A percentile compares a stretch with the other conserved stretches of the same genome.
phyloP scores from a whole-genome alignment of 2,113 vertebrate genomes.

The Verasper variegatus region DNA sequence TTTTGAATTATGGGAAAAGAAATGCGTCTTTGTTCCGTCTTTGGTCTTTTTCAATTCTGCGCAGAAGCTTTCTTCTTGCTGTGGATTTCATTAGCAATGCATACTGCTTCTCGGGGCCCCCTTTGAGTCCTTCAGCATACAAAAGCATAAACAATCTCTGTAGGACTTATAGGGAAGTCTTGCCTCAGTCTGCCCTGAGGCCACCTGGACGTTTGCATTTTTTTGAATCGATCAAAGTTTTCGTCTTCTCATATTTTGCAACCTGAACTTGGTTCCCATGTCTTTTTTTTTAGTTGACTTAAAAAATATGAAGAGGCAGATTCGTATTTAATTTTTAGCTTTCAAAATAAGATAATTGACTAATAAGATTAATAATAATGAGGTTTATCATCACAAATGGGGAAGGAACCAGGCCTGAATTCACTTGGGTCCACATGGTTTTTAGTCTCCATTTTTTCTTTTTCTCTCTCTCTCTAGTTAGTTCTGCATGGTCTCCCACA shows the following conservation, averaged over 20 bases:
- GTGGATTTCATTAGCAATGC: conserved; percentile 74
- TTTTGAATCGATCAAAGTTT: background rate
- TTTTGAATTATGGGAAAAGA: conserved; percentile 29
- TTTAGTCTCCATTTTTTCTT: background rate
- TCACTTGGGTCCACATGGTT: background rate
- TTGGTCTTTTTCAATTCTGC: conserved; percentile 53
- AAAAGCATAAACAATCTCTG: conserved; percentile 43
- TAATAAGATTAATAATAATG: background rate
- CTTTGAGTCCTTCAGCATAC: conserved; percentile 53
- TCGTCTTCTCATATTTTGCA: conserved; percentile 6
- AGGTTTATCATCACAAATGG: background rate
- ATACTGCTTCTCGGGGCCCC: conserved; percentile 41
- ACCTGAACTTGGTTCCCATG: background rate
- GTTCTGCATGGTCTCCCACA: conserved; percentile 35
- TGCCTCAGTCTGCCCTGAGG: conserved; percentile 23
- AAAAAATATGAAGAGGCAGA: background rate
- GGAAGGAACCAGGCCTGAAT: background rate
- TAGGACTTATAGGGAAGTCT: conserved; percentile 63
- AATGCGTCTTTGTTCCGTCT: conserved; percentile 31
- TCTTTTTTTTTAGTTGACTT: background rate
- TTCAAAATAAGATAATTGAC: background rate
- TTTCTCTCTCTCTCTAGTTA: conserved; percentile 12
- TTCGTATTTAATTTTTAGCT: background rate
- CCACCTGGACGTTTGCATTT: conserved; percentile 50
- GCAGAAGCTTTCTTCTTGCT: conserved; percentile 40